Percentiles rank a stretch among this genome's conserved stretches.
Conservation (phyloP, 2,797 vertebrate genomes). For the Rhabdophis nuchalis region DNA sequence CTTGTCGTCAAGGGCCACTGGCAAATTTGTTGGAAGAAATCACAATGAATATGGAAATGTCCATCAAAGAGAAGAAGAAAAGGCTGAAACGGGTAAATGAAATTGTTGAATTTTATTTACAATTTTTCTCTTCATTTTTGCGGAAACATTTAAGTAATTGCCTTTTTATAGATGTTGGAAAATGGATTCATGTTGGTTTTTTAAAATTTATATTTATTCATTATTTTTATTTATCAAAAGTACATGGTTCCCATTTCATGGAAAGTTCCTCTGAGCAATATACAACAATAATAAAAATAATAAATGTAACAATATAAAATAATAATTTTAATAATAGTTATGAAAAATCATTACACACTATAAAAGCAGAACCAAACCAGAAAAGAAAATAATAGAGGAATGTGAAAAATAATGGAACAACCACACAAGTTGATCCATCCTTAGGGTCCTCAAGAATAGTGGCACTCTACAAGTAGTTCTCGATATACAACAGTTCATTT, state of each 20-base stretch:
- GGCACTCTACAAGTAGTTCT: neutral
- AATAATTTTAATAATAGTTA: neutral
- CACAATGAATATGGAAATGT: slow-evolving; percentile 81
- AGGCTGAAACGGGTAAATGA: slow-evolving; percentile 86
- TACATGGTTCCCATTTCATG: neutral
- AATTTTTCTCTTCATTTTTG: neutral
- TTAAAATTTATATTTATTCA: neutral
- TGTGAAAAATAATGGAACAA: neutral
- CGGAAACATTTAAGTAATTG: neutral
- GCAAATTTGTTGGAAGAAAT: slow-evolving; percentile 85
- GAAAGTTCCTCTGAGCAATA: neutral
- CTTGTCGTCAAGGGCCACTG: slow-evolving; percentile 79
- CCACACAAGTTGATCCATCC: neutral
- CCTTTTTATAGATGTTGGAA: neutral
- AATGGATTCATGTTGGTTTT: neutral
- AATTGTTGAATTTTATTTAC: neutral
- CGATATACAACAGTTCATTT: neutral
- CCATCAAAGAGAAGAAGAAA: slow-evolving; percentile 89
- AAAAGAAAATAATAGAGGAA: neutral
- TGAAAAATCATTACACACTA: neutral
- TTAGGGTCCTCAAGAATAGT: neutral
- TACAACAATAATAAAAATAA: neutral
- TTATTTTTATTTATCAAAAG: neutral
- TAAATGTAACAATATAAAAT: neutral
- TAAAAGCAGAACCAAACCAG: neutral